Base-by-base conservation (phyloP, 2,888 invertebrate species). In the Alviniconcha strummeri region DNA sequence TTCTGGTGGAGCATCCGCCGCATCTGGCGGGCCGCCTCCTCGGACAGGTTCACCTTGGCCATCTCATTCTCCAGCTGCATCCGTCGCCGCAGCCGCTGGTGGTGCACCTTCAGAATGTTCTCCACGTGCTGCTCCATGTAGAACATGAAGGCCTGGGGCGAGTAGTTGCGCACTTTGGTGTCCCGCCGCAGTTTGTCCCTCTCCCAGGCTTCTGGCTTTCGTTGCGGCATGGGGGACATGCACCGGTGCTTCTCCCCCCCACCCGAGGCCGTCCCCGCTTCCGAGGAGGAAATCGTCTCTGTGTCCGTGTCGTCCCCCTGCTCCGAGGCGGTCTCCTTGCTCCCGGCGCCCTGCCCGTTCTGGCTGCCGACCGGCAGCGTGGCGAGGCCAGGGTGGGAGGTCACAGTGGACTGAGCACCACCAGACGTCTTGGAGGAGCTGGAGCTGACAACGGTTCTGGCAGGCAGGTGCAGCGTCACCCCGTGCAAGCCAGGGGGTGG, bases 101-200 rank as follows among this genome's bases (percentile, higher is more conserved):
- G 97, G 93, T 98, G 97, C 56, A 98, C 98, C 93, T 99, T 99
- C 76, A 99, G 95, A 77, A 99, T 96, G 93, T 99, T 99, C 94
- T 99, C 99, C 56, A 99, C 97, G 93, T 99, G 99, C 93, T 99
- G 99, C 93, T 99, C 99, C 99, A 99, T 99, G 94, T 97, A 99
- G 94, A 99, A 99, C 94, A 99, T 99, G 94, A 98, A 99, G 9
- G 99, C 99, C 93, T 98, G 93, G 1, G 98, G 98, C 15, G 98
- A 98, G 94, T 98, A 98, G 93, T 98, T 98, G 88, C 91, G 89
- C 81, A 97, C 92, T 94, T 97, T 97, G 89, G 97, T 97, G 92
- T 98, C 98, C 87, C 97, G 95, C 85, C 98, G 95, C 93, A 98
- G 97, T 89, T 97, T 97, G 77, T 93, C 93, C 56, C 90, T 89